A percentile compares a stretch with the other conserved stretches of the same genome.
These are phyloP conservation scores for Dynastes hyllus DNA, from an alignment of 2,888 invertebrate genomes.

Conservation along the genomic window DNA sequence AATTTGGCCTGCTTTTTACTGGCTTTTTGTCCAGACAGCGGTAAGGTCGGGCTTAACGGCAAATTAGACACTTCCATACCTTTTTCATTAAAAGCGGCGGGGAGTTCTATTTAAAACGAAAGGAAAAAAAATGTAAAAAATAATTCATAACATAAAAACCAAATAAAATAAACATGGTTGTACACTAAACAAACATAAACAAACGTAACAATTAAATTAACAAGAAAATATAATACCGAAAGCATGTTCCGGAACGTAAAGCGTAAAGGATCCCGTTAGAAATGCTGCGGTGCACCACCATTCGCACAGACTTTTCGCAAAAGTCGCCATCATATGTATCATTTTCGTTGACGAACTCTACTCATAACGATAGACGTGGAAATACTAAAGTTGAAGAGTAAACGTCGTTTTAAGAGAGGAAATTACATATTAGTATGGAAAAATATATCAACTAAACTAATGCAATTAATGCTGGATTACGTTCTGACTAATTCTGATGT, in stretches of 20 bases:
- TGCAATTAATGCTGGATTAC: constrained; percentile 23
- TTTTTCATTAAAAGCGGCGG: constrained; percentile 74
- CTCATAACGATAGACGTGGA: constrained; percentile 32
- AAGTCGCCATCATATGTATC: constrained; percentile 47
- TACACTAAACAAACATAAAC: constrained; percentile 51
- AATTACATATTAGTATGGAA: constrained; percentile 28
- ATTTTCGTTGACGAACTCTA: constrained; percentile 43
- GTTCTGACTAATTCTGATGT: constrained; percentile 38
- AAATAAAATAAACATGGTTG: constrained; percentile 48
- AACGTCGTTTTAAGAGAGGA: constrained; percentile 34
- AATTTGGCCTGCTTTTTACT: constrained; percentile 81
- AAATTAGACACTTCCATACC: constrained; percentile 71
- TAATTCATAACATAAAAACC: constrained; percentile 60
- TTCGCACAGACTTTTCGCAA: constrained; percentile 52
- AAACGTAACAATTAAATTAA: constrained; percentile 47
- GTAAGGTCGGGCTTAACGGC: constrained; percentile 73
- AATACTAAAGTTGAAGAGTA: constrained; percentile 40
- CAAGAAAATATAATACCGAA: constrained; percentile 38
- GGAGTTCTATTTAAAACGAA: constrained; percentile 72
- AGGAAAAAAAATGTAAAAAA: constrained; percentile 41
- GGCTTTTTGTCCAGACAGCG: constrained; percentile 72
- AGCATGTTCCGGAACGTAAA: constrained; percentile 45
- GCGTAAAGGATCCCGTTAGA: constrained; percentile 40
- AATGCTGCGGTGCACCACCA: constrained; percentile 50
- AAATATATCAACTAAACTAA: constrained; percentile 37